Conservation (phyloP, 2,113 vertebrate species). For the Orientallactaga bullata region DNA sequence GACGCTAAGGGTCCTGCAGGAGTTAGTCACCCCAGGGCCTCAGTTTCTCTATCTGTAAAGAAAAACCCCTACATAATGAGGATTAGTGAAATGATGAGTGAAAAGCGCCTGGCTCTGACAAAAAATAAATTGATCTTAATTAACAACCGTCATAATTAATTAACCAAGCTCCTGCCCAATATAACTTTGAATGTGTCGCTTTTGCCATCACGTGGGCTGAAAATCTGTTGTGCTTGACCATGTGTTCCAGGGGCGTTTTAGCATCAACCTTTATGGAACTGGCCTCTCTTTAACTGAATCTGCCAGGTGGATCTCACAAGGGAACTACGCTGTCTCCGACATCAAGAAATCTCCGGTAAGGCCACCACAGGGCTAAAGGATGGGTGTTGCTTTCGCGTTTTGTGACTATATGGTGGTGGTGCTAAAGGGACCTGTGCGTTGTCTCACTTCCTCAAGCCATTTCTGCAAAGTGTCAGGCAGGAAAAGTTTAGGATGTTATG, state of each 20-base stretch:
- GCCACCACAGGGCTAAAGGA: conserved; percentile 80
- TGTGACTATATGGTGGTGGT: no score
- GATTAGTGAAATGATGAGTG: not conserved
- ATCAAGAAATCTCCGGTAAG: conserved; percentile 94
- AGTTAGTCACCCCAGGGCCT: not conserved
- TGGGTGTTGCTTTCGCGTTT: not conserved
- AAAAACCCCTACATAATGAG: not conserved
- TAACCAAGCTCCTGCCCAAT: not conserved
- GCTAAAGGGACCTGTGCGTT: not conserved
- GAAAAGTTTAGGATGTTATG: not conserved
- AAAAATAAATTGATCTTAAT: not conserved
- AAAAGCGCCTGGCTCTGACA: not conserved
- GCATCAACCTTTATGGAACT: conserved; percentile 95
- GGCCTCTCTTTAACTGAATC: conserved; percentile 91
- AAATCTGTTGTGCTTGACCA: not conserved
- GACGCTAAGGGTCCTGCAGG: not conserved
- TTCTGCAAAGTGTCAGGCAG: not conserved
- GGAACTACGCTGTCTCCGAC: conserved; percentile 93
- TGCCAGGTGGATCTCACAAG: conserved; percentile 94
- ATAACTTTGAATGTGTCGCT: not conserved
- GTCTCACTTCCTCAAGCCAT: not conserved
- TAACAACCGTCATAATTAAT: not conserved
- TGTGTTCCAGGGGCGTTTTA: conserved; percentile 93
- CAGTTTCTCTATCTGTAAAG: conserved; percentile 36
- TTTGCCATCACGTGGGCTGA: not conserved